phyloP scores from a whole-genome alignment of 2,888 invertebrate genomes.

The Caenorhabditis sp. region DNA sequence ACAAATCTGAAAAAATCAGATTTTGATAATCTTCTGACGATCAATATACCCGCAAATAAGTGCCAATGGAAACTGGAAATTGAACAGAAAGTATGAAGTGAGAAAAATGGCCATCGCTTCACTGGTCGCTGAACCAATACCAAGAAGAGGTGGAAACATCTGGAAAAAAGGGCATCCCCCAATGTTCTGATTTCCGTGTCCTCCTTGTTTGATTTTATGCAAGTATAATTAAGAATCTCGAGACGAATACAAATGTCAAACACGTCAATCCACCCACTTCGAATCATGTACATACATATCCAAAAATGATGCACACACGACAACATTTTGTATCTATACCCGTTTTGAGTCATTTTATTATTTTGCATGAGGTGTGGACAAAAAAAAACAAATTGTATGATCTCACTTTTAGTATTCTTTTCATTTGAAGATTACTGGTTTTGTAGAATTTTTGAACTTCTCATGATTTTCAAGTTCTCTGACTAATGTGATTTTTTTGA shows the following conservation, averaged over 20 bases:
- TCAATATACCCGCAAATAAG: slow-evolving; percentile 29
- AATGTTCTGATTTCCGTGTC: not conserved
- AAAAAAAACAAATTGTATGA: too few relatives aligned
- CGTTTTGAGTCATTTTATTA: too few relatives aligned
- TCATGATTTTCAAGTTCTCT: too few relatives aligned
- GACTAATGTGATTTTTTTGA: too few relatives aligned
- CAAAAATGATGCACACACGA: not conserved
- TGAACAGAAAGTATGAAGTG: slow-evolving; percentile 25
- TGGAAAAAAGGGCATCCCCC: slow-evolving; percentile 6
- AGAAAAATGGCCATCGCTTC: slow-evolving; percentile 36
- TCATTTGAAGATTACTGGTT: too few relatives aligned
- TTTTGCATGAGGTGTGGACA: too few relatives aligned
- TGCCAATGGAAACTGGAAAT: slow-evolving; percentile 19
- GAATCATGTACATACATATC: not conserved
- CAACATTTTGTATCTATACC: too few relatives aligned
- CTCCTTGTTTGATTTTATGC: not conserved
- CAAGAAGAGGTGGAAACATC: slow-evolving; percentile 35
- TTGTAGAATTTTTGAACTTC: too few relatives aligned
- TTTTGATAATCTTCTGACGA: not conserved
- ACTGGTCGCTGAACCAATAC: slow-evolving; percentile 25
- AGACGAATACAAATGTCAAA: not conserved
- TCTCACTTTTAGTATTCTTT: too few relatives aligned
- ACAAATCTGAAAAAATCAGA: slow-evolving; percentile 20
- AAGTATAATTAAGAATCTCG: not conserved
- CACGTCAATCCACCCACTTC: not conserved